Evolutionary conservation across 2,113 vertebrate genomes (phyloP).

Genomic region (Osmerus mordax): DNA sequence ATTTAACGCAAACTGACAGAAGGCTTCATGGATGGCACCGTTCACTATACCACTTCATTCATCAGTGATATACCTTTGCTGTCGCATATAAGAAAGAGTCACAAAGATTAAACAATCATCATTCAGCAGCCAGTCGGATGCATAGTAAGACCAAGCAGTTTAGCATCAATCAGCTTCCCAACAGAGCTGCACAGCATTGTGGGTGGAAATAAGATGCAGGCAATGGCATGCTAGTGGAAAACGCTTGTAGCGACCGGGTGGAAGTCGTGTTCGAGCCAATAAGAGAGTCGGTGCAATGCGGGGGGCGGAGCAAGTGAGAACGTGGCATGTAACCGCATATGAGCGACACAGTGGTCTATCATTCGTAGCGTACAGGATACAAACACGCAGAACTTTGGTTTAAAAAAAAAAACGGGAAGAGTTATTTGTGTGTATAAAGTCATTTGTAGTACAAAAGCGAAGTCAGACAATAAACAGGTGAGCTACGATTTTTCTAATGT

Average conservation of each 20-base stretch:
- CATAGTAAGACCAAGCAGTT: not conserved
- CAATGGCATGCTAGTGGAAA: slow-evolving; percentile 77
- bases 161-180: slow-evolving; percentile 2
- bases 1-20: too few relatives aligned
- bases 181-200: slow-evolving; percentile 79
- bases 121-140: too few relatives aligned
- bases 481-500: too few relatives aligned
- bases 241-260: slow-evolving; percentile 66
- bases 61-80: too few relatives aligned
- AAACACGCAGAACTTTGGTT: not conserved
- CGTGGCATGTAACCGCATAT: slow-evolving; percentile 53
- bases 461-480: too few relatives aligned
- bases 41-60: too few relatives aligned
- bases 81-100: too few relatives aligned
- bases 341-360: slow-evolving; percentile 29
- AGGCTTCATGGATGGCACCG: too few relatives aligned
- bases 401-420: slow-evolving; percentile 42
- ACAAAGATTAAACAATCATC: too few relatives aligned
- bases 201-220: slow-evolving; percentile 92
- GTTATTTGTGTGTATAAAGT: too few relatives aligned
- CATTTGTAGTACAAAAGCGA: too few relatives aligned
- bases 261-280: slow-evolving; percentile 73
- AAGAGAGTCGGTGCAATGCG: slow-evolving; percentile 50
- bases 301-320: slow-evolving; percentile 67
- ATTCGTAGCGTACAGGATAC: not conserved